Base-by-base conservation (phyloP, 2,888 invertebrate species). In the Orthonevra nobilis region DNA sequence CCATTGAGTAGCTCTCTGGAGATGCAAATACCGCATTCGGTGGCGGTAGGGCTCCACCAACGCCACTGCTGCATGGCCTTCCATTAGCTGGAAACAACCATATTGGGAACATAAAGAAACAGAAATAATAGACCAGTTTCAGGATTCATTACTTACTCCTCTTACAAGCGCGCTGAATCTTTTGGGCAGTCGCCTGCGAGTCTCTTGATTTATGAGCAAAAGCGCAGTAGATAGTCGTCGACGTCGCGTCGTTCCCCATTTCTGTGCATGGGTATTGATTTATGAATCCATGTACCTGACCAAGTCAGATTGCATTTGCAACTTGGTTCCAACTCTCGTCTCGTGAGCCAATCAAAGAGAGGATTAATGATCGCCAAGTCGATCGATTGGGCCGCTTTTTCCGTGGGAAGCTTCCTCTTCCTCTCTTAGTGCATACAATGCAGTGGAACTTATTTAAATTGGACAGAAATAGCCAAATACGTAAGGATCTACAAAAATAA, bases 351-450 rank as follows among this genome's bases (percentile, higher is more conserved):
- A 66, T 50, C 66, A 44, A 5, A 34, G 44, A 10, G 10, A 44
- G 34, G 38, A 66, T 54, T 52, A 54, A 54, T 54, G 54, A 20
- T 12, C n/a, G 26, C 9, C n/a, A n/a, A n/a, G n/a, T n/a, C n/a
- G n/a, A n/a, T n/a, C n/a, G n/a, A n/a, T n/a, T n/a, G n/a, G n/a
- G n/a, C 15, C 42, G 32, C 32, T 23, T 61, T 32, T 54, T 38
- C 54, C 63, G 63, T 72, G 72, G 72, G 72, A 72, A 72, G 63
- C 46, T 26, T 3, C 2, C 23, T 4, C n/a, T n/a, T n/a, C n/a
- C n/a, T n/a, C n/a, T n/a, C n/a, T n/a, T n/a, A n/a, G n/a, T n/a
- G n/a, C n/a, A n/a, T n/a, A n/a, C n/a, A n/a, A n/a, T n/a, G n/a
- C n/a, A n/a, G n/a, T n/a, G n/a, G n/a, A n/a, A n/a, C n/a, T n/a